Evolutionary conservation across 1,140 invertebrate species (phyloP).

Genomic region (Drosophila auraria): DNA sequence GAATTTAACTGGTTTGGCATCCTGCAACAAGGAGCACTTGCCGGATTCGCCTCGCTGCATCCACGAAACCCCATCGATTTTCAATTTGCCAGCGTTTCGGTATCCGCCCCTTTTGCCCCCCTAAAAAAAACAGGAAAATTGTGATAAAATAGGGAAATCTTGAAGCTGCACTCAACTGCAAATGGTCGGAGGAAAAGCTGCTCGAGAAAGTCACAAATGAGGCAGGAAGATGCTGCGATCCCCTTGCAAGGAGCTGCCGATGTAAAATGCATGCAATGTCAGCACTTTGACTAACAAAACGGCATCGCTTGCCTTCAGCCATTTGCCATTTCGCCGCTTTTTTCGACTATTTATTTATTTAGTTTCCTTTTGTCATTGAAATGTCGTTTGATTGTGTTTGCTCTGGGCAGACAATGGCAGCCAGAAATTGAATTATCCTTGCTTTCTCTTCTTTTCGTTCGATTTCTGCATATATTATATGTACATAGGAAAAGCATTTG

Average conservation of each 20-base stretch:
- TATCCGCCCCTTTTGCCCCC: conserved; percentile 6
- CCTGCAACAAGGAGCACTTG: conserved; percentile 13
- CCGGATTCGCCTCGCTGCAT: conserved; percentile 33
- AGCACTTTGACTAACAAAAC: conserved; percentile 52
- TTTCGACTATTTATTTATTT: conserved; percentile 53
- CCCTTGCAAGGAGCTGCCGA: conserved; percentile 17
- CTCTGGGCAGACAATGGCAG: conserved; percentile 36
- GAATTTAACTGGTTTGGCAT: conserved; percentile 44
- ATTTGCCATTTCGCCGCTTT: conserved; percentile 40
- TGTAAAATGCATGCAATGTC: conserved; percentile 45
- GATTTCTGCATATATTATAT: conserved; percentile 6
- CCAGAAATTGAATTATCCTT: conserved; percentile 45
- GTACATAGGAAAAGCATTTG: conserved; percentile 1
- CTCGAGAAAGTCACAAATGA: conserved; percentile 55
- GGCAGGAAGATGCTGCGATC: conserved; percentile 37
- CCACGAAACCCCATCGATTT: conserved; percentile 58
- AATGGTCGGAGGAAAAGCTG: conserved; percentile 31
- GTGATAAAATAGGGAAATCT: conserved; percentile 45
- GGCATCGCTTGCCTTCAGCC: conserved; percentile 40
- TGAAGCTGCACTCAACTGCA: conserved; percentile 45
- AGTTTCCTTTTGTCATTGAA: conserved; percentile 43
- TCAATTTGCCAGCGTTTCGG: conserved; percentile 57
- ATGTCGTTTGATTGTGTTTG: conserved; percentile 53
- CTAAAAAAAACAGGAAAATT: conserved; percentile 5
- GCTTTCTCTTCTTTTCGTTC: neutral